phyloP scores from a whole-genome alignment of 1,140 invertebrate genomes.

The Olivierus martensii region DNA sequence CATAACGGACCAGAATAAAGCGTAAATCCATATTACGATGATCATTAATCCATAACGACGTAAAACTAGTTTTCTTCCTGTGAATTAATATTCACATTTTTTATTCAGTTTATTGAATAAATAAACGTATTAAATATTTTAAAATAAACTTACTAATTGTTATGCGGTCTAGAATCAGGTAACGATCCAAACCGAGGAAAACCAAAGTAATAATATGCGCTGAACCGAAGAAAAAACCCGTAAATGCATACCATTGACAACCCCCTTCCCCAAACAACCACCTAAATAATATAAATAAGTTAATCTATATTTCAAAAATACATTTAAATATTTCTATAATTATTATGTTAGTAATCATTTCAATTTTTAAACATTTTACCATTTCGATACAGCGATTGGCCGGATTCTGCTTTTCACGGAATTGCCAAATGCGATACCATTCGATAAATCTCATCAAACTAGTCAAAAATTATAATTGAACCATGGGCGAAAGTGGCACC shows the following conservation, averaged over 20 bases:
- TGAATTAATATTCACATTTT: no score
- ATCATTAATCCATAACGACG: conserved; percentile 11
- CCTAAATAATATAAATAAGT: conserved; percentile 17
- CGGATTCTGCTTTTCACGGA: no score
- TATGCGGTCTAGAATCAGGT: conserved; percentile 20
- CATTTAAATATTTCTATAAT: no score
- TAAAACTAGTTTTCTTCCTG: conserved; percentile 12
- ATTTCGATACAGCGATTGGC: no score
- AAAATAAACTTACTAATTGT: conserved; percentile 8
- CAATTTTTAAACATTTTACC: no score
- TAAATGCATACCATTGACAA: conserved; percentile 31
- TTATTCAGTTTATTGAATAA: no score
- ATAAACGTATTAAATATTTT: background rate
- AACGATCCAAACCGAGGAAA: conserved; percentile 29
- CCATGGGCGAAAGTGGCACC: no score
- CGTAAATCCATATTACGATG: conserved; percentile 14
- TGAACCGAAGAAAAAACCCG: conserved; percentile 29
- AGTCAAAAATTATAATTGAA: no score
- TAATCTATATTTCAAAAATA: background rate
- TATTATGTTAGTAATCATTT: no score
- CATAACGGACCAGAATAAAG: conserved; percentile 18
- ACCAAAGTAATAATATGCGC: conserved; percentile 27
- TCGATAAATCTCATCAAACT: no score
- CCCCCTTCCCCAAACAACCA: conserved; percentile 30
- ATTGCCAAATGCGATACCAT: no score